These are phyloP conservation scores for Steinernema feltiae DNA, from an alignment of 1,140 invertebrate genomes.

Conservation along the genomic window DNA sequence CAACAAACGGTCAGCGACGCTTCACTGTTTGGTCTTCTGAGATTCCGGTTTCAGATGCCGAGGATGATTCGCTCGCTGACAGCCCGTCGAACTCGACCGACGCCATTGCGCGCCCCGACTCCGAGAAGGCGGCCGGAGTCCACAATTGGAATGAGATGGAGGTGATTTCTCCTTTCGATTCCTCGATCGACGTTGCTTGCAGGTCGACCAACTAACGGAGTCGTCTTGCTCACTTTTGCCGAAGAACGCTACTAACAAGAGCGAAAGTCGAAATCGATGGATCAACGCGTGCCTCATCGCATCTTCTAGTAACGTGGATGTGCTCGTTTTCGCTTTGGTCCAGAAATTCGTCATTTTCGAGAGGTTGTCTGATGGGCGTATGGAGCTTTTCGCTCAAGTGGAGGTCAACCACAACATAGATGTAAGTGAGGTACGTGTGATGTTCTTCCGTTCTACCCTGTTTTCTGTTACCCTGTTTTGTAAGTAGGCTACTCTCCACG, in stretches of 20 bases:
- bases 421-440: neutral
- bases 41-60: neutral
- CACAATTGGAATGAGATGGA: neutral
- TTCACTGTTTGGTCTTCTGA: neutral
- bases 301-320: neutral
- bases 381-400: neutral
- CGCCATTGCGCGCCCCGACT: neutral
- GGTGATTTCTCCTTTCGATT: neutral
- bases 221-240: no score
- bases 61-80: neutral
- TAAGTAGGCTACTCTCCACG: no score
- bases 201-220: no score
- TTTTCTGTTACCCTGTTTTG: no score
- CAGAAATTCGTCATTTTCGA: slow-evolving; percentile 3
- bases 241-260: neutral
- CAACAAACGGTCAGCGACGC: no score
- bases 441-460: no score
- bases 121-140: slow-evolving; percentile 1
- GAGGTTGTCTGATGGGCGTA: neutral
- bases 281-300: neutral
- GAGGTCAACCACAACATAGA: neutral
- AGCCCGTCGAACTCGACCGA: neutral
- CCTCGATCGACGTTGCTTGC: neutral
- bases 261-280: neutral
- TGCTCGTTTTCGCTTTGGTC: neutral